Conservation (phyloP, 2,888 invertebrate genomes). For the Macrophya alboannulata region DNA sequence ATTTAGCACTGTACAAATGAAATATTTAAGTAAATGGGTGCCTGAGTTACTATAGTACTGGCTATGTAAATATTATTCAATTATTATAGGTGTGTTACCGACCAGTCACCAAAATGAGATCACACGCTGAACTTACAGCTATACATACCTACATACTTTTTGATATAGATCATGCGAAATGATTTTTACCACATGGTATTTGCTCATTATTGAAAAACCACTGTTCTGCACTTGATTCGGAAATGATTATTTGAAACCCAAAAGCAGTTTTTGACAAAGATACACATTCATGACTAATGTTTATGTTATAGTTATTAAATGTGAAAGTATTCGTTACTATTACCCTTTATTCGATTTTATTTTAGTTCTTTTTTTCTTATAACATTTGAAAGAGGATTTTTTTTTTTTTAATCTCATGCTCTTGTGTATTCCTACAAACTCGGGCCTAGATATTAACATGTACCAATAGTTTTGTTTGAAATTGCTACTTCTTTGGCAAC, state of each 20-base stretch:
- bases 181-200: conserved; percentile 58
- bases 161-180: conserved; percentile 43
- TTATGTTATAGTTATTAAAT: conserved; percentile 31
- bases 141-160: conserved; percentile 29
- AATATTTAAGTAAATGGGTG: conserved; percentile 50
- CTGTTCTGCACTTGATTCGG: conserved; percentile 54
- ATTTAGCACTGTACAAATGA: conserved; percentile 40
- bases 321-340: conserved; percentile 22
- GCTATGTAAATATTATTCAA: conserved; percentile 57
- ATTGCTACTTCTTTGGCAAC: neutral
- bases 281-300: conserved; percentile 28
- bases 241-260: neutral
- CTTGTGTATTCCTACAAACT: conserved; percentile 16
- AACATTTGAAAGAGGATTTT: neutral
- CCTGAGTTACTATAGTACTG: conserved; percentile 49
- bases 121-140: conserved; percentile 38
- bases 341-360: neutral
- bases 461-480: neutral
- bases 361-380: neutral
- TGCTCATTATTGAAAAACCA: conserved; percentile 63
- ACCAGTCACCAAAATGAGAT: conserved; percentile 48
- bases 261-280: conserved; percentile 28
- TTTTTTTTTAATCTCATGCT: neutral
- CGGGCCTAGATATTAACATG: neutral
- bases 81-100: conserved; percentile 55